Conservation (phyloP, 2,888 invertebrate species). For the Drosophila maculinotata region DNA sequence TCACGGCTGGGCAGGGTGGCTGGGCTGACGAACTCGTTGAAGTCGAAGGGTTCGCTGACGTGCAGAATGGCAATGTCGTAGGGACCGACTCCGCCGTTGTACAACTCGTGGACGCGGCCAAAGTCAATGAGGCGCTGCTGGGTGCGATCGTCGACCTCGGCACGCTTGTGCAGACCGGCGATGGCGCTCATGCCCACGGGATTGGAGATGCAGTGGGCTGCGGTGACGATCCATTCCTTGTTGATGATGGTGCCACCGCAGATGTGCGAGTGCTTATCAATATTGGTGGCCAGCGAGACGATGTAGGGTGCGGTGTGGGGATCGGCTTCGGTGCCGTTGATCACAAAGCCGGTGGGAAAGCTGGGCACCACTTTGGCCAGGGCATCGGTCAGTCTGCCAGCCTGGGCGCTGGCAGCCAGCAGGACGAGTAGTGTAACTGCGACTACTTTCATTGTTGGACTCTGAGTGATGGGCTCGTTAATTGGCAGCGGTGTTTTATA, state of each 20-base stretch:
- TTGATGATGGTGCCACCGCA: constrained; percentile 85
- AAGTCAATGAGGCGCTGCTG: constrained; percentile 78
- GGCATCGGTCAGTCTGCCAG: constrained; percentile 53
- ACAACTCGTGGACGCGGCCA: constrained; percentile 80
- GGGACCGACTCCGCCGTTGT: constrained; percentile 84
- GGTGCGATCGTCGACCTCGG: constrained; percentile 59
- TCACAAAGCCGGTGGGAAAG: constrained; percentile 77
- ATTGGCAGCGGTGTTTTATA: constrained; percentile 50
- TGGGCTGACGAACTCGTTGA: constrained; percentile 80
- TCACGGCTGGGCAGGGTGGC: constrained; percentile 82
- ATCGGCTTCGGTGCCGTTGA: constrained; percentile 83
- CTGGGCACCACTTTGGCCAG: constrained; percentile 70
- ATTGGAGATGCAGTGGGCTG: constrained; percentile 80
- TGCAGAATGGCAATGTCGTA: constrained; percentile 87
- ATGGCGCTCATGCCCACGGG: constrained; percentile 79
- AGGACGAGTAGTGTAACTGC: constrained; percentile 62
- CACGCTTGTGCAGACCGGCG: constrained; percentile 84
- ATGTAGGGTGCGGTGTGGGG: constrained; percentile 85
- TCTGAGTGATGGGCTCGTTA: constrained; percentile 12
- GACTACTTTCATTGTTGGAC: constrained; percentile 73
- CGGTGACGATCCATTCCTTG: constrained; percentile 84
- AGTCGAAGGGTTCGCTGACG: constrained; percentile 70
- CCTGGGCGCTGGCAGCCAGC: constrained; percentile 70
- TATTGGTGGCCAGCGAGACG: constrained; percentile 82
- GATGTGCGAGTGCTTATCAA: constrained; percentile 76